phyloP scores from a whole-genome alignment of 2,888 invertebrate species.

The Cryptocephalus primarius region DNA sequence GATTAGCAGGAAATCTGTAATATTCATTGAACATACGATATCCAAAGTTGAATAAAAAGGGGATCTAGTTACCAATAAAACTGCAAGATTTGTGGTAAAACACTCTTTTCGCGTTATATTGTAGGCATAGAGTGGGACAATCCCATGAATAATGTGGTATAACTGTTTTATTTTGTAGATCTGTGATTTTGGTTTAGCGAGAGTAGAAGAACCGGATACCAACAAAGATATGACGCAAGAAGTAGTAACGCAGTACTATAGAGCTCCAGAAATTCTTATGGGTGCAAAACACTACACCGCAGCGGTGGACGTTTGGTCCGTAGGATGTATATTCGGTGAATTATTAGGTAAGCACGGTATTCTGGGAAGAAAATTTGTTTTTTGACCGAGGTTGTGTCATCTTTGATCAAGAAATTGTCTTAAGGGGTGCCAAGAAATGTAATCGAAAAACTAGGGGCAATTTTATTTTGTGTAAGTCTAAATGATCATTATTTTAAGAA shows the following conservation, averaged over 20 bases:
- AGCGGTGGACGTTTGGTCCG: constrained; percentile 98
- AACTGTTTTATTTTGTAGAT: constrained; percentile 50
- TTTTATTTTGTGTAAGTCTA: too few species aligned
- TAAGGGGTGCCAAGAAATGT: too few species aligned
- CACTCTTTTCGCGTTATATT: too few species aligned
- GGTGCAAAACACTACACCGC: constrained; percentile 95
- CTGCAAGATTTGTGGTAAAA: too few species aligned
- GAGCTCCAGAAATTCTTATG: constrained; percentile 98
- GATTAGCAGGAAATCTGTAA: too few species aligned
- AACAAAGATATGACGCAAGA: constrained; percentile 97
- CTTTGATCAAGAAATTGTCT: too few species aligned
- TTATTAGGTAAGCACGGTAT: constrained; percentile 56
- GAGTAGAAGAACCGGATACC: constrained; percentile 92
- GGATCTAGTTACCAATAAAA: neutral
- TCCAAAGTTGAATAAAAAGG: neutral
- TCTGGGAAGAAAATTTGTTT: too few species aligned
- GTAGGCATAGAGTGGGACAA: too few species aligned
- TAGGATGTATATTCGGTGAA: constrained; percentile 99
- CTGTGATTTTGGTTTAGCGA: constrained; percentile 97
- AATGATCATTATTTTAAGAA: too few species aligned
- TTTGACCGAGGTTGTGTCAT: too few species aligned
- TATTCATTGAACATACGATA: too few species aligned
- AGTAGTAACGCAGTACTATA: constrained; percentile 99
- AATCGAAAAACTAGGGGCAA: too few species aligned
- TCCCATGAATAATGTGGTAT: neutral